phyloP scores from a whole-genome alignment of 1,140 invertebrate species.

The Hycleus phaleratus region DNA sequence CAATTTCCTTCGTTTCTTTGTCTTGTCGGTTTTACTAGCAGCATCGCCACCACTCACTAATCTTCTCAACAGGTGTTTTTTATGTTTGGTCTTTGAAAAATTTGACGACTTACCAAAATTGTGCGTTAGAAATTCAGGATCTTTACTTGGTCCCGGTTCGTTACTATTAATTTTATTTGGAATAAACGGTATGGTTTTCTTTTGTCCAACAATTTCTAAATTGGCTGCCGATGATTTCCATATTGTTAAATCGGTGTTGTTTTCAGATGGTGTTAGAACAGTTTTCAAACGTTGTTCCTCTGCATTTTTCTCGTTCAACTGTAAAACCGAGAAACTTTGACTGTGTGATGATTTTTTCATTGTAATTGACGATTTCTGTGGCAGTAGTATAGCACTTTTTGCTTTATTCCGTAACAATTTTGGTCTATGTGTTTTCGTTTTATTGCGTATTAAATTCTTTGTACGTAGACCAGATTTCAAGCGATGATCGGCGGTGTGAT shows the following conservation, averaged over 20 bases:
- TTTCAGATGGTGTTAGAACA: slow-evolving; percentile 34
- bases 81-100: slow-evolving; percentile 21
- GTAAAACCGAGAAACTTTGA: too few relatives aligned
- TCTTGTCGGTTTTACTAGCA: slow-evolving; percentile 28
- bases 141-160: slow-evolving; percentile 26
- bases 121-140: slow-evolving; percentile 25
- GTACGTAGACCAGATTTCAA: too few relatives aligned
- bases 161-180: slow-evolving; percentile 14
- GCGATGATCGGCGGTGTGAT: neutral
- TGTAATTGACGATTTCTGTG: neutral
- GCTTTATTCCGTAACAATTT: slow-evolving; percentile 12
- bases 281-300: slow-evolving; percentile 35
- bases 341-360: neutral
- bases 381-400: neutral
- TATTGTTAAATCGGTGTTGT: slow-evolving; percentile 21
- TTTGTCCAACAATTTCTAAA: slow-evolving; percentile 33
- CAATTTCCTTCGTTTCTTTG: slow-evolving; percentile 32
- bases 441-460: too few relatives aligned
- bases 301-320: slow-evolving; percentile 21
- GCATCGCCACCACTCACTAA: slow-evolving; percentile 22
- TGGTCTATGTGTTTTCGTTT: slow-evolving; percentile 10
- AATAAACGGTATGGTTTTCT: slow-evolving; percentile 6
- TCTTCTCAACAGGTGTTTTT: slow-evolving; percentile 28
- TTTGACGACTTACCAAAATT: slow-evolving; percentile 28
- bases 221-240: slow-evolving; percentile 26